Percentiles rank a stretch among this genome's conserved stretches.
Evolutionary conservation across 2,888 invertebrate genomes (phyloP).

Genomic region (Ophion ellenae): DNA sequence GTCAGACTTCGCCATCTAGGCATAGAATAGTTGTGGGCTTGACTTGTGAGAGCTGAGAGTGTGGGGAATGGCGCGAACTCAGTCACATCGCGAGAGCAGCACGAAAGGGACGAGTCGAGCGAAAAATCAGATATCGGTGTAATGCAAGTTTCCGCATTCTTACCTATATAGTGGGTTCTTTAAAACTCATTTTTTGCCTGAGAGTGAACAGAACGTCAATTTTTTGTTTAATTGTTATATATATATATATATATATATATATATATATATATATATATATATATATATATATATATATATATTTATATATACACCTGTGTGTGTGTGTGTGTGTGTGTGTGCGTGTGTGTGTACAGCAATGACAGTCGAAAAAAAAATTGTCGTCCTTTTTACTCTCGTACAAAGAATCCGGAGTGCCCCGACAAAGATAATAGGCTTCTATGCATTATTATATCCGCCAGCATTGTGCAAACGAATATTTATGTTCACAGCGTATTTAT

Average conservation of each 20-base stretch:
- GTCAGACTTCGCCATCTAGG: neutral
- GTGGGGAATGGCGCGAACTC: neutral
- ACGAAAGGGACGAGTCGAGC: conserved; percentile 11
- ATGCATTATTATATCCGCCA: neutral
- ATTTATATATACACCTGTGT: no score
- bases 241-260: no score
- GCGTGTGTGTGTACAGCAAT: no score
- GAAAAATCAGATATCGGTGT: conserved; percentile 15
- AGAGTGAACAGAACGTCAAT: neutral
- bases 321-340: no score
- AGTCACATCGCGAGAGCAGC: conserved; percentile 1
- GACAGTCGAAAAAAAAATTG: no score
- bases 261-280: no score
- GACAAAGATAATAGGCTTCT: no score
- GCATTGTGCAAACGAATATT: neutral
- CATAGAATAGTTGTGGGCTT: neutral
- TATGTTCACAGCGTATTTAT: neutral
- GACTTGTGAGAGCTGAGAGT: conserved; percentile 1
- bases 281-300: no score
- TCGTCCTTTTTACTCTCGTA: no score
- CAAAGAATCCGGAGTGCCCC: no score
- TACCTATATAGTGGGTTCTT: neutral
- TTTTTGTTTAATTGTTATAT: neutral
- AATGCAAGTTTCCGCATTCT: neutral
- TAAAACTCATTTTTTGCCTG: neutral